phyloP scores from a whole-genome alignment of 1,140 invertebrate genomes.

The Scylla paramamosain region DNA sequence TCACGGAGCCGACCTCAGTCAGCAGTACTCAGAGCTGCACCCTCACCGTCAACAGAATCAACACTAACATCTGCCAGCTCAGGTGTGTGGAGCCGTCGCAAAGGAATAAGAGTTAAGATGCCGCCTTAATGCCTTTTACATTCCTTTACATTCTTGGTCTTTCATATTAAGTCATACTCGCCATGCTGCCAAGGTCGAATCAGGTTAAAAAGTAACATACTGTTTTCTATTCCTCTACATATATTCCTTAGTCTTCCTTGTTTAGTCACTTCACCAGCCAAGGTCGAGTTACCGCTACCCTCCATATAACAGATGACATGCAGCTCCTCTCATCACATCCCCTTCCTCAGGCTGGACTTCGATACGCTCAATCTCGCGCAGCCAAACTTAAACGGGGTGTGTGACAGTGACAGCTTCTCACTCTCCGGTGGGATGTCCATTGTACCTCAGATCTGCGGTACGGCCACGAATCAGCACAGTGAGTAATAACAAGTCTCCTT shows the following conservation, averaged over 20 bases:
- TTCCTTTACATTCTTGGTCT: no score
- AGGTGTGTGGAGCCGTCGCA: conserved; percentile 79
- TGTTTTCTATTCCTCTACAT: no score
- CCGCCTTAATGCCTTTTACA: no score
- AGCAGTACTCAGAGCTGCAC: conserved; percentile 85
- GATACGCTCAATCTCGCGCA: conserved; percentile 86
- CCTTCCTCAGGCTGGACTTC: conserved; percentile 84
- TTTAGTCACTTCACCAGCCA: no score
- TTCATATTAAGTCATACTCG: no score
- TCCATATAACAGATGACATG: no score
- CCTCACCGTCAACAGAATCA: conserved; percentile 86
- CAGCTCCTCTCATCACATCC: neutral
- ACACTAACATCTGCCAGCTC: conserved; percentile 88
- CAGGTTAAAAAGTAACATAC: no score
- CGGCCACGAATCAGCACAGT: conserved; percentile 89
- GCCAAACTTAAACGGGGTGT: conserved; percentile 87
- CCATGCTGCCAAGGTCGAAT: no score
- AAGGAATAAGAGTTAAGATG: no score
- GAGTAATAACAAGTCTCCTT: conserved; percentile 73
- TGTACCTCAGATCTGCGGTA: conserved; percentile 88
- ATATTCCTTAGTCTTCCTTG: no score
- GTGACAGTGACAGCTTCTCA: conserved; percentile 86
- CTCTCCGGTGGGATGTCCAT: conserved; percentile 86
- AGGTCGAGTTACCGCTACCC: no score
- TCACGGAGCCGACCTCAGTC: conserved; percentile 78